Evolutionary conservation across 30 jellyfish, hydroid and myxozoan genomes (phyloP).

Genomic region (Aurelia coerulea): DNA sequence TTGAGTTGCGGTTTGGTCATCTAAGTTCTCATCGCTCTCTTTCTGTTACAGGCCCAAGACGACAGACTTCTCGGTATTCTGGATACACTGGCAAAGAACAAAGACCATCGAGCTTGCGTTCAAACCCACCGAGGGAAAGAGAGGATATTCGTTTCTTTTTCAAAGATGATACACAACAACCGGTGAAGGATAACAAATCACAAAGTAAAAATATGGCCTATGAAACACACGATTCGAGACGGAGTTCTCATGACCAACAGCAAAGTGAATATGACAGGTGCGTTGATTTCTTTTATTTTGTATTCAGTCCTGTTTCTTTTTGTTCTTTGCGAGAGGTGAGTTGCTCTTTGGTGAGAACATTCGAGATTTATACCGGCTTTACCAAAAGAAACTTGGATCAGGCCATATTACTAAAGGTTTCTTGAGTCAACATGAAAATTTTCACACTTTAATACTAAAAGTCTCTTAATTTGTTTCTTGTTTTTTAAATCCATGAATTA

Average conservation of each 20-base stretch:
- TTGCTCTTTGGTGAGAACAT: too few relatives aligned
- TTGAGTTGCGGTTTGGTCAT: too few relatives aligned
- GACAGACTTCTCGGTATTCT: slow-evolving; percentile 38
- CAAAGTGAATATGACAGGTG: slow-evolving; percentile 60
- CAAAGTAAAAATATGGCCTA: slow-evolving; percentile 30
- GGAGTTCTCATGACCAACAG: slow-evolving; percentile 15
- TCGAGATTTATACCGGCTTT: too few relatives aligned
- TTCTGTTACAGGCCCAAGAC: slow-evolving; percentile 42
- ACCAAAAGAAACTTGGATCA: too few relatives aligned
- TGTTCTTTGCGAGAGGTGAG: too few relatives aligned
- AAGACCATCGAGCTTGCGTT: slow-evolving; percentile 60
- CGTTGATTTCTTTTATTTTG: neutral
- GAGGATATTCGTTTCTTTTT: slow-evolving; percentile 63
- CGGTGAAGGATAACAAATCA: neutral
- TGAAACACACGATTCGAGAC: neutral
- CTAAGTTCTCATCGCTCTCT: too few relatives aligned
- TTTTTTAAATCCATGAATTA: too few relatives aligned
- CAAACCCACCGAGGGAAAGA: slow-evolving; percentile 47
- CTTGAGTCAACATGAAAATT: too few relatives aligned
- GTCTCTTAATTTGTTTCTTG: too few relatives aligned
- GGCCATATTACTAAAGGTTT: too few relatives aligned
- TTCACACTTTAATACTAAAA: too few relatives aligned
- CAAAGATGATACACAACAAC: slow-evolving; percentile 20
- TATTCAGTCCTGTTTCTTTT: neutral
- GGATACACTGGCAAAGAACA: slow-evolving; percentile 28